Evolutionary conservation across 2,797 vertebrate genomes (phyloP), one percentile per base, ranked within the genome.

Genomic region (Galaxias olidus): DNA sequence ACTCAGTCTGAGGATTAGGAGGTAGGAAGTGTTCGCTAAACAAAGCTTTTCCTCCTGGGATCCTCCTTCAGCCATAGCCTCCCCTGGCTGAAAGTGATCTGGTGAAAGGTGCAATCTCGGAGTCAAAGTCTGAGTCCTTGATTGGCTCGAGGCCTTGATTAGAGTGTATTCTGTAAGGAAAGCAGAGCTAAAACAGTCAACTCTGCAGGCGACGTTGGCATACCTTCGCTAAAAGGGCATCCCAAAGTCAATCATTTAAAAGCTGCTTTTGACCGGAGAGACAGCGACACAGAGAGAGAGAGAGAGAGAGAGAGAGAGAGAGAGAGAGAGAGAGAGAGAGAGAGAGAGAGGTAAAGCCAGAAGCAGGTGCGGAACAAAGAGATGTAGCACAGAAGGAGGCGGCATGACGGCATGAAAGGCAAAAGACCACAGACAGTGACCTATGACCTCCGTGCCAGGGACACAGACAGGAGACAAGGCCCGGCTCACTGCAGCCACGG

Each of bases 361-460:
- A 72, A 86, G 72, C 86, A 86, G 85, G 76, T 86, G 84, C 62
- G 76, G 76, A 82, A 79, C 84, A 88, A 83, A 82, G 78, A 75
- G 72, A 84, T 65, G 68, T 56, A 79, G 71, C 71, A 77, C 48
- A 70, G 61, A 77, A 59, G 48, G 66, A 79, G 83, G 81, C 81
- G 75, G 65, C 77, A 74, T 9, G 4, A 72, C 63, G 62, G 67
- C 71, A 72, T 55, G 72, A 73, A 71, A 73, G 59, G 63, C 70
- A 68, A 52, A 51, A 47, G 58, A 63, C 50, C 61, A 74, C 56
- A 71, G 49, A 75, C 75, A 78, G 73, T 49, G 47, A 62, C 68
- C 11, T 47, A 57, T 65, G 52, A 78, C 76, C 76, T 78, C 45
- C 47, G 71, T 10, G 55, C 19, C 65, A 52, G 15, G 4, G 71